Conservation (phyloP, 1,140 invertebrate species). For the Euborellia annulipes region DNA sequence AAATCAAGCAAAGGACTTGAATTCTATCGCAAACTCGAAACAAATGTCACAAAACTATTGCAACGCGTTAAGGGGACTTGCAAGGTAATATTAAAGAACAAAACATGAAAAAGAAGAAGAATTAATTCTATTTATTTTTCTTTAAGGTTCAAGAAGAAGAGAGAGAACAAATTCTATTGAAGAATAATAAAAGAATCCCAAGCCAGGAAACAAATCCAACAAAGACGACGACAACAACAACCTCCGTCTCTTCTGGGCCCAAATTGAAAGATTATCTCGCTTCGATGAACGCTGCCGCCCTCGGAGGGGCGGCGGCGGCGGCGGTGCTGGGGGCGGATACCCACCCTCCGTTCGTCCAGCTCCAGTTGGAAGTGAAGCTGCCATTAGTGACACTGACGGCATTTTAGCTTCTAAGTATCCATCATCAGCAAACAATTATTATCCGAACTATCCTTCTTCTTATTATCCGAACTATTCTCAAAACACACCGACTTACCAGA, state of each 20-base stretch:
- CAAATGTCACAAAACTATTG: slow-evolving; percentile 63
- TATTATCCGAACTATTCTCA: background rate
- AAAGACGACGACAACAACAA: slow-evolving; percentile 7
- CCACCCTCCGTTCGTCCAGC: slow-evolving; percentile 35
- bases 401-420: background rate
- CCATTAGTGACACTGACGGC: background rate
- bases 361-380: slow-evolving; percentile 34
- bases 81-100: too few relatives aligned
- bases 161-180: slow-evolving; percentile 54
- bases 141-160: slow-evolving; percentile 68
- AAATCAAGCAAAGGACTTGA: slow-evolving; percentile 84
- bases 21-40: slow-evolving; percentile 83
- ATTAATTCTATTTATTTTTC: too few relatives aligned
- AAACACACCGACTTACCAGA: background rate
- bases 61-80: slow-evolving; percentile 62
- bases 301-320: background rate
- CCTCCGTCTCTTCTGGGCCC: slow-evolving; percentile 24
- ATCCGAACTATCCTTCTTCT: background rate
- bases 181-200: slow-evolving; percentile 29
- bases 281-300: slow-evolving; percentile 33
- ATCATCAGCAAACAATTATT: background rate
- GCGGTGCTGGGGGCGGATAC: slow-evolving; percentile 7
- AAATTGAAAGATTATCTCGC: slow-evolving; percentile 83
- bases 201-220: slow-evolving; percentile 23
- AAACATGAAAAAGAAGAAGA: too few relatives aligned